These are phyloP conservation scores for Ciconia stormi DNA, from an alignment of 2,113 vertebrate species.

Conservation along the genomic window DNA sequence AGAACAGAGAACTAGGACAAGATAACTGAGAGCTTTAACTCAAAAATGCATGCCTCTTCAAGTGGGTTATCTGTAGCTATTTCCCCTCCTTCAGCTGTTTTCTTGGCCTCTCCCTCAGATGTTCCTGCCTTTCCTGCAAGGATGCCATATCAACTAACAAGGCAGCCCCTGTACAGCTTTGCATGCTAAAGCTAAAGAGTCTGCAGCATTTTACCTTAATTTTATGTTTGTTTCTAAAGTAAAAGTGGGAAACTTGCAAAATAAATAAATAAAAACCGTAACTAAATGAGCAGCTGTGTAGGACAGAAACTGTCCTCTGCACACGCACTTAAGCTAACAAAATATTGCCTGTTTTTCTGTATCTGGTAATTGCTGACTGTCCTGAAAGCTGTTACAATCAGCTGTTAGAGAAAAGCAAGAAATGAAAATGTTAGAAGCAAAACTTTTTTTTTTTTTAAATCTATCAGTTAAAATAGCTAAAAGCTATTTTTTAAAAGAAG, in stretches of 20 bases:
- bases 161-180: background rate
- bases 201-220: background rate
- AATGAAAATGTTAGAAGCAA: background rate
- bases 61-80: background rate
- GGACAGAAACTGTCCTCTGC: background rate
- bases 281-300: background rate
- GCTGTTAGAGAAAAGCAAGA: background rate
- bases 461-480: background rate
- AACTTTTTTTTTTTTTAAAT: background rate
- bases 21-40: constrained; percentile 4
- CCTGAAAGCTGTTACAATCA: background rate
- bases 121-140: background rate
- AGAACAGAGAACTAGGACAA: background rate
- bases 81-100: background rate
- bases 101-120: background rate
- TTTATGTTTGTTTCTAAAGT: background rate
- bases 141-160: background rate
- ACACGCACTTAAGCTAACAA: background rate
- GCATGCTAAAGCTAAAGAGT: background rate
- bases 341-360: background rate
- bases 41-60: background rate
- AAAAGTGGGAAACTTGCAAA: background rate
- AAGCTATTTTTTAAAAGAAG: background rate
- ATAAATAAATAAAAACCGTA: background rate
- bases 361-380: background rate